Conservation (phyloP, 2,113 vertebrate genomes). For the Baryphthengus martii region DNA sequence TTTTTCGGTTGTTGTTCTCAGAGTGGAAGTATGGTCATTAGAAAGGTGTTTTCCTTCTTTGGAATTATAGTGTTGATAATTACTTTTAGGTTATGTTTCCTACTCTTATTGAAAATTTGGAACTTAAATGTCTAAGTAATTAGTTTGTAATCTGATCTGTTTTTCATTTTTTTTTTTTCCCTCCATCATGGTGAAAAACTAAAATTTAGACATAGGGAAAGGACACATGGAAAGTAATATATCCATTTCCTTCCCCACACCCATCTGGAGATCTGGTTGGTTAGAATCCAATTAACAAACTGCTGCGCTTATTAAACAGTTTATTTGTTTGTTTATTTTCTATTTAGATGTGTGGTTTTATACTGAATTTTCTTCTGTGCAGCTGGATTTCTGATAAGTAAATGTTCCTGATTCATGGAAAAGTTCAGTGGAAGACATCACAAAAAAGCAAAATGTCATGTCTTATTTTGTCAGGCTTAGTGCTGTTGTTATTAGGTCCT, state of each 20-base stretch:
- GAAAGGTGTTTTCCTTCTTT: slow-evolving; percentile 37
- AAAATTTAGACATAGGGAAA: not conserved
- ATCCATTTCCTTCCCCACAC: not conserved
- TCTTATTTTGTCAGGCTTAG: not conserved
- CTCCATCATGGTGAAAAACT: not conserved
- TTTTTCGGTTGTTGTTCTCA: slow-evolving; percentile 40
- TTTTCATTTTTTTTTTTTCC: not conserved
- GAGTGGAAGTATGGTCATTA: slow-evolving; percentile 40
- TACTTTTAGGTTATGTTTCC: not conserved
- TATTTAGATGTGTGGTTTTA: not conserved
- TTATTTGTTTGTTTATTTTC: not conserved
- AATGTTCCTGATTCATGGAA: not conserved
- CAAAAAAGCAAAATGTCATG: not conserved
- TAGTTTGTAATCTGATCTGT: not conserved
- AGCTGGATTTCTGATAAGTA: not conserved
- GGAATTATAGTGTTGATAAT: not conserved
- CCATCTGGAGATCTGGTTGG: not conserved
- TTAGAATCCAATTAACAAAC: not conserved
- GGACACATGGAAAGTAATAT: not conserved
- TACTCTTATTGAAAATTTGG: slow-evolving; percentile 4
- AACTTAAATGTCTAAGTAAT: not conserved
- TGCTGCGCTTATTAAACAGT: not conserved
- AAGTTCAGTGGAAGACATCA: not conserved
- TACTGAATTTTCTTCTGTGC: not conserved
- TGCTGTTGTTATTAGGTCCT: not conserved